A percentile compares a stretch with the other conserved stretches of the same genome.
Conservation (phyloP, 2,113 vertebrate genomes). For the Ptilonorhynchus violaceus region DNA sequence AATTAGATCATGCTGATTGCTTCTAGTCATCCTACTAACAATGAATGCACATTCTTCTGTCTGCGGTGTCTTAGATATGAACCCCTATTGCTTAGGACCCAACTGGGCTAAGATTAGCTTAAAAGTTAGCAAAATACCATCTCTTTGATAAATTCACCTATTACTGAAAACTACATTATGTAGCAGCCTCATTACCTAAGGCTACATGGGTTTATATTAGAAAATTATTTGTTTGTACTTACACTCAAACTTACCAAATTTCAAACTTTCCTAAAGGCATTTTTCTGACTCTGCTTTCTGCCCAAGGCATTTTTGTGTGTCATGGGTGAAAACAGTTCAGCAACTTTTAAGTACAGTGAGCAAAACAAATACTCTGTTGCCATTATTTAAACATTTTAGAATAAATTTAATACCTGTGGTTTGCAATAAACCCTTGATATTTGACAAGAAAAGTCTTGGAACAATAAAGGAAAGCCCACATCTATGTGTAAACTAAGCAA, state of each 20-base stretch:
- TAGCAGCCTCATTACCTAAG: background rate
- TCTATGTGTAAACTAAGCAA: background rate
- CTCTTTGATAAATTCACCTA: background rate
- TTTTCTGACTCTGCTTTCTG: background rate
- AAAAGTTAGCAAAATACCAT: background rate
- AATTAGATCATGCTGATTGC: background rate
- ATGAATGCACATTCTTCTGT: background rate
- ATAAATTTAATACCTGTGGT: background rate
- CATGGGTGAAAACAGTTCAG: background rate
- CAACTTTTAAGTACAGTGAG: background rate
- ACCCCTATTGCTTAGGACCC: background rate
- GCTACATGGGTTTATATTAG: background rate
- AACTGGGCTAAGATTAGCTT: background rate
- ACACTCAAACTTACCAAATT: background rate
- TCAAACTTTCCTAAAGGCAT: background rate
- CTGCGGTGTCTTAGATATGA: background rate
- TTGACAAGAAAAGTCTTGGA: background rate
- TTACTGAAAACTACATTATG: background rate
- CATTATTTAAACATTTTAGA: background rate
- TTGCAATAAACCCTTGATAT: conserved; percentile 17
- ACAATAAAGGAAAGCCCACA: background rate
- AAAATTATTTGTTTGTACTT: background rate
- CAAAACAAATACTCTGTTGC: background rate
- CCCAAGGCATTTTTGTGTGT: background rate
- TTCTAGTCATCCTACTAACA: background rate